phyloP scores from a whole-genome alignment of 2,797 vertebrate genomes.

The Sebastolobus alascanus region DNA sequence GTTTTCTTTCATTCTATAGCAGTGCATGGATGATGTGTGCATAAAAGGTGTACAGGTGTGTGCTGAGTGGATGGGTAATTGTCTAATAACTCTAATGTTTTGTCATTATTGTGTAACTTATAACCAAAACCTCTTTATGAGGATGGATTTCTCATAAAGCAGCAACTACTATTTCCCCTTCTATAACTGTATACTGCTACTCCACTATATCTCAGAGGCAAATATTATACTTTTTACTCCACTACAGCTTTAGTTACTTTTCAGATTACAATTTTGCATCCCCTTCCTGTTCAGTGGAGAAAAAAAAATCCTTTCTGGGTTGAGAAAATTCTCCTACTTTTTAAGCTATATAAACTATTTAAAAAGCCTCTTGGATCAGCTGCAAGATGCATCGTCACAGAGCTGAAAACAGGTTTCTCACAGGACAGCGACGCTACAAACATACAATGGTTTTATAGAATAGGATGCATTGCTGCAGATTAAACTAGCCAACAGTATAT shows the following conservation, averaged over 20 bases:
- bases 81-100: background rate
- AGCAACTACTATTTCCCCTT: background rate
- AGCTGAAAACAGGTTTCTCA: background rate
- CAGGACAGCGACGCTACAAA: background rate
- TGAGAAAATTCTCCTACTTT: background rate
- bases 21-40: background rate
- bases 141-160: background rate
- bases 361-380: no score
- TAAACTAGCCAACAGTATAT: background rate
- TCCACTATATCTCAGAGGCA: background rate
- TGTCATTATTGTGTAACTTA: background rate
- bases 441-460: background rate
- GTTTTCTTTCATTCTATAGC: background rate
- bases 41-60: background rate
- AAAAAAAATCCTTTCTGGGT: background rate
- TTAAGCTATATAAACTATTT: no score
- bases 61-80: background rate
- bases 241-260: background rate
- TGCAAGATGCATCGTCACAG: no score
- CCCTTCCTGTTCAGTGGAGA: background rate
- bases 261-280: background rate
- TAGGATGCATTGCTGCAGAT: background rate
- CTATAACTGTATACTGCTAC: background rate
- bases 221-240: no score
- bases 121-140: background rate